phyloP scores from a whole-genome alignment of 2,113 vertebrate genomes.

The Vombatus ursinus region DNA sequence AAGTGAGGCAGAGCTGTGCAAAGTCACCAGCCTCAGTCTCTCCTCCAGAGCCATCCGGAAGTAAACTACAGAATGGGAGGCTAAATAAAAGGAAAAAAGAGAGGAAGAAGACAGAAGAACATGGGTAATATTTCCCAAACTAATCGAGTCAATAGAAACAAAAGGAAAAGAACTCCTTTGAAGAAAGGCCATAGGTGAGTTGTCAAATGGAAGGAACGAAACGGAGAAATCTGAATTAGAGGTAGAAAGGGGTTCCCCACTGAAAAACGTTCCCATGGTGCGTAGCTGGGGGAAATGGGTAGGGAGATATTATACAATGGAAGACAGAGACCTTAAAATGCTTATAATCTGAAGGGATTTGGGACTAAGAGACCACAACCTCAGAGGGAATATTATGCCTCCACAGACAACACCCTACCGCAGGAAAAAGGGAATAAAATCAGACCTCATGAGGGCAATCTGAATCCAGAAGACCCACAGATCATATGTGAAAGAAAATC shows the following conservation, averaged over 20 bases:
- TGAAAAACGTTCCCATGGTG: background rate
- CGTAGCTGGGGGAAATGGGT: background rate
- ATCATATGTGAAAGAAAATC: background rate
- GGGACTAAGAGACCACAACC: background rate
- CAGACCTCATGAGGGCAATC: background rate
- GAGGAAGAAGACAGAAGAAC: background rate
- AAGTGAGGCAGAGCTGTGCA: too few species aligned
- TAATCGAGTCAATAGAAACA: background rate
- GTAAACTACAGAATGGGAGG: background rate
- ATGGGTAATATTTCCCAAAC: background rate
- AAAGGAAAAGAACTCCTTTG: background rate
- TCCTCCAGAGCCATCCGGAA: background rate
- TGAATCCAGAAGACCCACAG: background rate
- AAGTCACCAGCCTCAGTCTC: too few species aligned
- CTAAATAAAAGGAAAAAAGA: background rate
- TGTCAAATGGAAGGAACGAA: background rate
- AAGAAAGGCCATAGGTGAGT: background rate
- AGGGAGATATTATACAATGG: background rate
- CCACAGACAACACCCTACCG: background rate
- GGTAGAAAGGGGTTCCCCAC: background rate
- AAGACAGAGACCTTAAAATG: background rate
- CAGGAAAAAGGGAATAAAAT: background rate
- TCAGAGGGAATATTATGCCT: background rate
- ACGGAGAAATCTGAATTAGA: background rate
- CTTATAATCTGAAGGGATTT: background rate